Base-by-base conservation (phyloP, 2,797 vertebrate genomes). In the Syngnathus acus region DNA sequence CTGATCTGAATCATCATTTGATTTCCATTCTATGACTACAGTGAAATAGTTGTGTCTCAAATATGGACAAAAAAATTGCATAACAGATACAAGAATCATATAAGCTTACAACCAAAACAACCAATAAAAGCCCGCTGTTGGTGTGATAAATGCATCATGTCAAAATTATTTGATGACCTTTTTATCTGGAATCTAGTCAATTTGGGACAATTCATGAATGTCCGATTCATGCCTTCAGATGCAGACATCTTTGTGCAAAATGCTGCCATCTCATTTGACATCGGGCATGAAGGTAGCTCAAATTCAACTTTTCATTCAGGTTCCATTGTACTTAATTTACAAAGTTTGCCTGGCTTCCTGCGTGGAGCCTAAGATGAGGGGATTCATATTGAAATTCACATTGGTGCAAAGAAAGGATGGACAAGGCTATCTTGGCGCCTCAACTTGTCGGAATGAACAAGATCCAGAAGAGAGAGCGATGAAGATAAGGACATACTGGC, bases 361-460 rank as follows among this genome's bases (percentile, higher is more conserved):
- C 51, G 23, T 53, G n/a, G 9, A 26, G 21, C 21, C 53, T 26
- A 54, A 11, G 1, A 13, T 26, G 21, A 54, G 21, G 11, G 21
- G 26, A 23, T 37, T 32, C 54, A 32, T 2, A 2, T 37, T 23
- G 21, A 26, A 57, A 37, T 57, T 14, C 21, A 26, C 14, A 42
- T 9, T 11, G 39, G n/a, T 21, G 39, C 10, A 3, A 55, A 54
- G 53, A 26, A 54, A 54, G 53, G 53, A 54, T 54, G 10, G 21
- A 54, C 14, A 61, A 42, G 59, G 59, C 19, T 61, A 42, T 61
- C 59, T 42, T n/a, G 59, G 10, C 42, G 59, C 4, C 16, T 14
- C 59, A 9, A 21, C 21, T 62, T 62, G 60, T 62, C 62, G 72
- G 72, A 67, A 81, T 73, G 70, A 80, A 82, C 78, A 82, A 67